Evolutionary conservation across 2,113 vertebrate genomes (phyloP).

Genomic region (Isurus oxyrinchus): DNA sequence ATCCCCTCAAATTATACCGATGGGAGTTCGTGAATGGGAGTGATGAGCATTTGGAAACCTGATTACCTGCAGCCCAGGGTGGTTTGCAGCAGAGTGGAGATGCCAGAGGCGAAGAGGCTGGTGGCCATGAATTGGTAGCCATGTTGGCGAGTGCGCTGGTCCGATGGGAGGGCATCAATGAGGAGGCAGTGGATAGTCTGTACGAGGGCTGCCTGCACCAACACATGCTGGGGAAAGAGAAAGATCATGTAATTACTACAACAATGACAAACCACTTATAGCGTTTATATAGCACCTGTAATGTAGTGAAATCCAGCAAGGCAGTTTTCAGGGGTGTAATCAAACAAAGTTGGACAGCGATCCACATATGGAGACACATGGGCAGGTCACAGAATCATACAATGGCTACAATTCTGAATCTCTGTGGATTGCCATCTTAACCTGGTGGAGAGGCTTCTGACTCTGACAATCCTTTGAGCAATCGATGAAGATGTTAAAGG

Average conservation of each 20-base stretch:
- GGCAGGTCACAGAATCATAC: background rate
- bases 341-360: background rate
- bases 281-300: background rate
- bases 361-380: background rate
- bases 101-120: constrained; percentile 67
- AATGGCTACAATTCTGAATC: too few species aligned
- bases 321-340: background rate
- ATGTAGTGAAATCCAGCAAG: background rate
- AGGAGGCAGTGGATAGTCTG: constrained; percentile 43
- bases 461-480: too few species aligned
- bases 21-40: background rate
- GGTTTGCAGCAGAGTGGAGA: constrained; percentile 65
- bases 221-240: constrained; percentile 56
- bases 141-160: constrained; percentile 40
- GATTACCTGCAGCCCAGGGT: constrained; percentile 65
- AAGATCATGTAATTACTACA: background rate
- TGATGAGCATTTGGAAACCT: background rate
- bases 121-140: constrained; percentile 56
- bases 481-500: too few species aligned
- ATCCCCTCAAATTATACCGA: background rate
- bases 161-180: constrained; percentile 37
- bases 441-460: too few species aligned
- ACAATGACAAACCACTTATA: background rate
- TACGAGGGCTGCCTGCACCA: constrained; percentile 63
- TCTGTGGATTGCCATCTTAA: too few species aligned